phyloP scores from a whole-genome alignment of 2,113 vertebrate genomes.

The Plotosus lineatus region DNA sequence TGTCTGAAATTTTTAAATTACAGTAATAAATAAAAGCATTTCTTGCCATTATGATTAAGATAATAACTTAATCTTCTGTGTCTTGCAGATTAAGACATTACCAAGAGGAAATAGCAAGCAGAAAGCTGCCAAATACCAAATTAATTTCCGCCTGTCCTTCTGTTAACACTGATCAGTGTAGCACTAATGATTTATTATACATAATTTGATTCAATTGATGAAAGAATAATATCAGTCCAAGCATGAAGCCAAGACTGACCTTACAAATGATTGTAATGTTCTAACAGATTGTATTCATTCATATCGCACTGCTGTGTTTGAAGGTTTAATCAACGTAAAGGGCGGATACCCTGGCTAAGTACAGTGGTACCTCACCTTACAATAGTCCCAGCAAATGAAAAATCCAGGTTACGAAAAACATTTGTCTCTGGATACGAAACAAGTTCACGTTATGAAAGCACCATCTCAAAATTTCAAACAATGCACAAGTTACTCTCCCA shows the following conservation, averaged over 20 bases:
- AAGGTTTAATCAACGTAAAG: not conserved
- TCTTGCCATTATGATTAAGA: not conserved
- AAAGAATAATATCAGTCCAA: not conserved
- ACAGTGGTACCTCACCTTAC: too few relatives aligned
- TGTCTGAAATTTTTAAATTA: too few relatives aligned
- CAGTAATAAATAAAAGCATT: not conserved
- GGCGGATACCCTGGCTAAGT: not conserved
- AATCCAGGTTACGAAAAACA: too few relatives aligned
- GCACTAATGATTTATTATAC: not conserved
- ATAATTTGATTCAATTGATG: not conserved
- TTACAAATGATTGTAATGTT: not conserved
- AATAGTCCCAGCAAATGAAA: too few relatives aligned
- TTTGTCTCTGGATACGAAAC: too few relatives aligned
- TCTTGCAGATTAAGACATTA: conserved; percentile 6
- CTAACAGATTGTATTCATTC: not conserved
- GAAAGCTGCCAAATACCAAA: not conserved
- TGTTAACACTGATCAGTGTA: not conserved
- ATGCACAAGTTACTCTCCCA: too few relatives aligned
- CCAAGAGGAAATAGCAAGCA: not conserved
- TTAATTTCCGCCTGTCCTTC: not conserved
- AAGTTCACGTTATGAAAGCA: too few relatives aligned
- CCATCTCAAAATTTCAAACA: too few relatives aligned
- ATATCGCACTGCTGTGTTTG: not conserved
- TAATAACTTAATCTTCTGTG: not conserved
- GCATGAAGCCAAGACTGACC: not conserved